Evolutionary conservation across 2,113 vertebrate species (phyloP).

Genomic region (Cyanistes caeruleus): DNA sequence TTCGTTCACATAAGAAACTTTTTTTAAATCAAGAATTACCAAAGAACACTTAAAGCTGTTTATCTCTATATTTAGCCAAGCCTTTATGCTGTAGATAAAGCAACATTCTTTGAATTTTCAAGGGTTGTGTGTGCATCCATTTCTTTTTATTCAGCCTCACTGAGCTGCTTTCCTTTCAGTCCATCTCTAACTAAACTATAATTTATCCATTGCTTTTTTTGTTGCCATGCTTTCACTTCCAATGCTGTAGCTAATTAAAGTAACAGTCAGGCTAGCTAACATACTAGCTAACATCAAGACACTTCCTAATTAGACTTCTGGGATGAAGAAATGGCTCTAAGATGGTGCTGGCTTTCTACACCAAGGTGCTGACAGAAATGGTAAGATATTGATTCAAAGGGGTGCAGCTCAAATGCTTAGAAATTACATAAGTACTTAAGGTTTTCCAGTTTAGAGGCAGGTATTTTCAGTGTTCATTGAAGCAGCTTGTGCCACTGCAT

Average conservation of each 20-base stretch:
- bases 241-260: constrained; percentile 7
- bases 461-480: neutral
- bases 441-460: neutral
- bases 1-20: constrained; percentile 12
- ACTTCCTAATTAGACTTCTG: constrained; percentile 31
- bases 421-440: neutral
- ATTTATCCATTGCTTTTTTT: constrained; percentile 52
- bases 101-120: constrained; percentile 15
- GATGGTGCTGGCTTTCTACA: neutral
- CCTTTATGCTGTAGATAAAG: constrained; percentile 21
- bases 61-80: neutral
- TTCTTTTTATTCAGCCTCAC: neutral
- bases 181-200: neutral
- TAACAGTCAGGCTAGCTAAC: neutral
- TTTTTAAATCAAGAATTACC: neutral
- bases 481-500: neutral
- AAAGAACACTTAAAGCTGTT: neutral
- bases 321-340: constrained; percentile 26
- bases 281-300: neutral
- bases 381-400: neutral
- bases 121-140: neutral
- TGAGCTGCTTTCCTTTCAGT: neutral
- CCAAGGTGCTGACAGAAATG: neutral
- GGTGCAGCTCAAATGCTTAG: neutral
- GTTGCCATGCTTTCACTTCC: neutral